phyloP scores from a whole-genome alignment of 2,888 invertebrate species.

The Bruchidius siliquastri region DNA sequence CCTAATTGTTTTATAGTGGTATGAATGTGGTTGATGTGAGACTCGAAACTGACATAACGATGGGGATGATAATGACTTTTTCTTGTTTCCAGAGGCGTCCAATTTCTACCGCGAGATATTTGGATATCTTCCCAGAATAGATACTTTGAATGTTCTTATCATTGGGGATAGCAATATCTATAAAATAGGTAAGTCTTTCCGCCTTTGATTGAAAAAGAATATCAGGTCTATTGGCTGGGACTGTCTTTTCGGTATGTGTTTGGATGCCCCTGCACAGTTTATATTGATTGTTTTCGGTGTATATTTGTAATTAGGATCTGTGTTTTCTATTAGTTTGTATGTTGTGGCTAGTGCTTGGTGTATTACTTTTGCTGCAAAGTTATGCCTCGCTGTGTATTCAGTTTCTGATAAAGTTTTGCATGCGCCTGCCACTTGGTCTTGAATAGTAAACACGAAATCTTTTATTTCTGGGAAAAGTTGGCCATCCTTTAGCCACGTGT shows the following conservation, averaged over 20 bases:
- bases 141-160: neutral
- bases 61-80: neutral
- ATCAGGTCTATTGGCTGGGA: slow-evolving; percentile 1
- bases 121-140: neutral
- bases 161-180: neutral
- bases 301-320: slow-evolving; percentile 6
- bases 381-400: neutral
- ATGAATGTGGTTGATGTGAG: neutral
- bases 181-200: neutral
- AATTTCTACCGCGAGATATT: neutral
- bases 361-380: neutral
- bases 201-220: neutral
- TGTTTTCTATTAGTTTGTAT: neutral
- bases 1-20: neutral
- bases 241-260: slow-evolving; percentile 2
- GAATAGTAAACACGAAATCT: no score
- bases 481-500: no score
- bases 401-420: slow-evolving; percentile 2
- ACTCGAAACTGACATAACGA: neutral
- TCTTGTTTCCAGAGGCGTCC: neutral
- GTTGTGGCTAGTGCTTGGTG: neutral
- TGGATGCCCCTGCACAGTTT: slow-evolving; percentile 3
- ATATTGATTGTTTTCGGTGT: neutral
- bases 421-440: neutral
- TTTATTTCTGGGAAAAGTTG: no score